Base-by-base conservation (phyloP, 1,140 invertebrate species). In the Anoplophora glabripennis region DNA sequence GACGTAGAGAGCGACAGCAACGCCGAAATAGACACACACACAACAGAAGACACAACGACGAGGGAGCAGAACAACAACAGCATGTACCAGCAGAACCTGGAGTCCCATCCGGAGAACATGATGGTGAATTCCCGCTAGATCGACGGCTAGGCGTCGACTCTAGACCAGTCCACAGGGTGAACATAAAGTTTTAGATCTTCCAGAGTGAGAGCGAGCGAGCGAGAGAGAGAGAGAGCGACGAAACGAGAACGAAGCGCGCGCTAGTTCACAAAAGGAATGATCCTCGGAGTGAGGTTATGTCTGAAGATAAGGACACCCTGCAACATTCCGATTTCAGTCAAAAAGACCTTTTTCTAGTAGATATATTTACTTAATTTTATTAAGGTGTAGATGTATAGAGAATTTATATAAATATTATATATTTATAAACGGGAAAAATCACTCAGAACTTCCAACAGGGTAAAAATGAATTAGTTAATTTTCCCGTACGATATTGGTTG, bases 11-110 rank as follows among this genome's bases (percentile, higher is more conserved):
- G 72, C 36, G 74, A 76, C 45, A 69, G 61, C 33, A 67, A 65
- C 38, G 70, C 69, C 42, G 72, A 74, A 47, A 57, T 72, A 59
- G 69, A 71, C 58, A 54, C 61, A 56, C 56, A 52, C 12, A 45
- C 64, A 15, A 56, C 41, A 34, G 67, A 69, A 53, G 65, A 67
- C 33, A 46, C 59, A 18, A 53, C 40, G 14, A 63, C 41, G 28
- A 48, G 68, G 41, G 71, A 74, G 52, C 69, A 65, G 47, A 75
- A 75, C 51, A 76, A 76, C 57, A 76, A 76, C 58, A 70, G 62
- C 5, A 68, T 75, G 62, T 75, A 66, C 57, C 73, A 75, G 51
- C 64, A 75, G 53, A 73, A 75, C 42, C 57, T 75, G 59, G 71
- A 75, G 58, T 57, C 59, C 15, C 60, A 66, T 53, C 69, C 68